Evolutionary conservation across 2,888 invertebrate genomes (phyloP).

Genomic region (Creontiades dilutus): DNA sequence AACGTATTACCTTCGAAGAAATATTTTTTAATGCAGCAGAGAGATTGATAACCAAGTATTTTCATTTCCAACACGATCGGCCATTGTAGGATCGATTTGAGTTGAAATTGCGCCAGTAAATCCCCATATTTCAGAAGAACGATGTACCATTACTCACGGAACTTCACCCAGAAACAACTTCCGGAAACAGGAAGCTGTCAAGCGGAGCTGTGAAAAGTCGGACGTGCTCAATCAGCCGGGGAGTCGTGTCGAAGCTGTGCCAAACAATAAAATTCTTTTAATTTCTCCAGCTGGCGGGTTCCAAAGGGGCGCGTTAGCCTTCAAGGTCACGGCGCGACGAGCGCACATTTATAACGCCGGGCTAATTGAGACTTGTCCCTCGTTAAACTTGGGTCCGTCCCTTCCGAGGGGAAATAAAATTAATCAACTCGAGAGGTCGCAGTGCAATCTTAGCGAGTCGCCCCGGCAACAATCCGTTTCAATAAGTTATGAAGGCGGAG

Average conservation of each 20-base stretch:
- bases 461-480: background rate
- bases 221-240: background rate
- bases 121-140: background rate
- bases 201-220: background rate
- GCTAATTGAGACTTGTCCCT: constrained; percentile 53
- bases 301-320: background rate
- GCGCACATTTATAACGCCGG: constrained; percentile 52
- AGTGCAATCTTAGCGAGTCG: constrained; percentile 38
- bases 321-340: background rate
- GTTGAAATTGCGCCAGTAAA: background rate
- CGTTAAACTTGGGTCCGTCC: constrained; percentile 41
- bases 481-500: background rate
- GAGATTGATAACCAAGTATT: too few species aligned
- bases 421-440: constrained; percentile 47
- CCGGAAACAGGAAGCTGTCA: background rate
- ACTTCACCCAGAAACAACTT: background rate
- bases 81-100: background rate
- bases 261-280: background rate
- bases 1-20: too few species aligned
- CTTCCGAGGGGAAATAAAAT: constrained; percentile 36
- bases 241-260: background rate
- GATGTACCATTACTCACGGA: background rate
- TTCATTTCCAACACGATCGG: too few species aligned
- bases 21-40: too few species aligned
- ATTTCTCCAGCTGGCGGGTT: background rate